Base-by-base conservation (phyloP, 2,888 invertebrate genomes). In the Pristionchus arcanus region DNA sequence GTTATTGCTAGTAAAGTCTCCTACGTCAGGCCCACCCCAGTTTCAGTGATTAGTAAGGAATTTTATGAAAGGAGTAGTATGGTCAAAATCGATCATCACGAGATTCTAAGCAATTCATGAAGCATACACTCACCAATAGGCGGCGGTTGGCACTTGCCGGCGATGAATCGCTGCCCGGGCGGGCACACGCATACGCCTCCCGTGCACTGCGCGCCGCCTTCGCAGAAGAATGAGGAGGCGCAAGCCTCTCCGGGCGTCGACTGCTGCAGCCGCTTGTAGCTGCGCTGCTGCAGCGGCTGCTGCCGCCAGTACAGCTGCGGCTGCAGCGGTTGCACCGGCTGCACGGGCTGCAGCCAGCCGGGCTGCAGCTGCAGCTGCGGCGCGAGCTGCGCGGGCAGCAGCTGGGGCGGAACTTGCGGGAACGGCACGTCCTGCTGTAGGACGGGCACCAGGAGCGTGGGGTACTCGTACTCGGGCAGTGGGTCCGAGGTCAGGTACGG, bases 121-220 rank as follows among this genome's bases (percentile, higher is more conserved):
- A 25, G 25, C 9, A n/a, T 13, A 11, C 74, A 16, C 81, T 9
- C n/a, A 89, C 89, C 89, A 66, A 89, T 83, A 0, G 89, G 81
- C 25, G 89, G 83, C 7, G 81, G 89, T 34, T 83, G 89, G 31
- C 93, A 93, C 34, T 83, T 91, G 15, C 91, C 92, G 42, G 90
- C 89, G 66, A 90, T 86, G n/a, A 91, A 84, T 66, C 89, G 81
- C 81, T 92, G 92, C 19, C 90, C 92, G 16, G 92, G 90, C 15
- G 94, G 92, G 81, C 94, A 94, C 1, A 87, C 81, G 71, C 94
- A 94, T 0, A 91, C 25, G 37, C 91, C 92, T 15, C 91, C 90
- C 0, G 86, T 66, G 87, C 94, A 94, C 15, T 90, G 19, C 0
- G 93, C 92, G n/a, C 93, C 92, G 15, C 92, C 91, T 9, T 85